Percentiles rank a stretch among this genome's conserved stretches.
These are phyloP conservation scores for Galendromus occidentalis DNA, from an alignment of 1,140 invertebrate genomes.

Conservation along the genomic window DNA sequence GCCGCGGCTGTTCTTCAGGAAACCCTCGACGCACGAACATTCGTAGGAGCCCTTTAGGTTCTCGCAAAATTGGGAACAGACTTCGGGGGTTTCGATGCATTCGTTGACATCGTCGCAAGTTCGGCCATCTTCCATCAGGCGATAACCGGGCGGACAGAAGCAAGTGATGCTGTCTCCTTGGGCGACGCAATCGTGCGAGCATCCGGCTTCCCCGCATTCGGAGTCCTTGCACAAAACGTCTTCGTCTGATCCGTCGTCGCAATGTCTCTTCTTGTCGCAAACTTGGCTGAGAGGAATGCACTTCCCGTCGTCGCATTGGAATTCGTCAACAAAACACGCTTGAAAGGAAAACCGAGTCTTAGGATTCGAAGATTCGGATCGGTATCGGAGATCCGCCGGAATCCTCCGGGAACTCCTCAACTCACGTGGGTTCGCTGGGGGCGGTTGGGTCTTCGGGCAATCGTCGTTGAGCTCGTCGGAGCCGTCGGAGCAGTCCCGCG, in stretches of 20 bases:
- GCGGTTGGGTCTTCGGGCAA: neutral
- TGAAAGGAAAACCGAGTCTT: neutral
- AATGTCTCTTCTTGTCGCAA: neutral
- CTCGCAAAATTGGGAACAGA: neutral
- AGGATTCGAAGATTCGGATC: neutral
- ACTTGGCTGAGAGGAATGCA: neutral
- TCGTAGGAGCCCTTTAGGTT: neutral
- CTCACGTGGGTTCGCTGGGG: neutral
- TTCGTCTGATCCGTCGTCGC: neutral
- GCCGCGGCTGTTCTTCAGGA: neutral
- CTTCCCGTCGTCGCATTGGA: neutral
- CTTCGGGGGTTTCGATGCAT: neutral
- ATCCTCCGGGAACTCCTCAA: neutral
- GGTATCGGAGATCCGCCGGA: neutral
- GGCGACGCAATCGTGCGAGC: neutral
- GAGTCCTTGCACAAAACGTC: neutral
- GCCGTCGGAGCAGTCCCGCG: neutral
- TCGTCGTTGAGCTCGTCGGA: neutral
- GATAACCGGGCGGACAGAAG: neutral
- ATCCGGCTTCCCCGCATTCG: neutral
- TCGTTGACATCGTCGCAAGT: neutral
- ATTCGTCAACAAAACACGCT: neutral
- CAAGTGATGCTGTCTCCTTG: neutral
- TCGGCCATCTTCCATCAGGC: neutral
- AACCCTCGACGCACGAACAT: neutral